Base-by-base conservation (phyloP, 2,888 invertebrate genomes). In the Sesamia inferens region DNA sequence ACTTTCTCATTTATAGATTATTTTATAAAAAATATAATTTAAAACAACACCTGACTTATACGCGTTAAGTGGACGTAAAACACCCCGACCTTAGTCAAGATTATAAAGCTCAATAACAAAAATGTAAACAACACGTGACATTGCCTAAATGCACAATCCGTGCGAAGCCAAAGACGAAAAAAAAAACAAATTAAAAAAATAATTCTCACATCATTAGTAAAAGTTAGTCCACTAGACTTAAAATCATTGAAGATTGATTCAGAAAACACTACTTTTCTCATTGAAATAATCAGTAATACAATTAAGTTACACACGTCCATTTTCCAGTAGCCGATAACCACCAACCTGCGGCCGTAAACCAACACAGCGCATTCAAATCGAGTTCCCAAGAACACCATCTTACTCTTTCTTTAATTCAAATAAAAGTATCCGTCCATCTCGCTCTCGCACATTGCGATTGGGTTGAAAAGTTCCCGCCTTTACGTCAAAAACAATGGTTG, bases 391-490 rank as follows among this genome's bases (percentile, higher is more conserved):
- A 76, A 68, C 24, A 65, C 55, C 59, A 57, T 65, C 78, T 74
- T 67, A 59, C 84, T 76, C 90, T 81, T 83, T 90, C 86, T 85
- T 85, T 82, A 69, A 83, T 75, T 77, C 71, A 73, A 73, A 78
- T 73, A 85, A 83, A 88, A 85, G 68, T 75, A 81, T 79, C 3
- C 73, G 24, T 51, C 82, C 59, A 31, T 91, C 92, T 82, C 89
- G 68, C 66, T 93, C 90, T 51, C 63, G 44, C 92, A 66, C 55
- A 74, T 39, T 13, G 47, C 77, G 87, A 93, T 93, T 93, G 92
- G 93, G 73, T 79, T 85, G 89, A 92, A 93, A 92, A 91, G 85
- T 91, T 90, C 85, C 88, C 93, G 91, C 93, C 93, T 92, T 54
- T 87, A 88, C 87, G 88, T 79, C 81, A 84, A 90, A 90, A 89